Percentiles rank a stretch among this genome's conserved stretches.
These are phyloP conservation scores for Argyresthia goedartella DNA, from an alignment of 2,888 invertebrate genomes.

Conservation along the genomic window DNA sequence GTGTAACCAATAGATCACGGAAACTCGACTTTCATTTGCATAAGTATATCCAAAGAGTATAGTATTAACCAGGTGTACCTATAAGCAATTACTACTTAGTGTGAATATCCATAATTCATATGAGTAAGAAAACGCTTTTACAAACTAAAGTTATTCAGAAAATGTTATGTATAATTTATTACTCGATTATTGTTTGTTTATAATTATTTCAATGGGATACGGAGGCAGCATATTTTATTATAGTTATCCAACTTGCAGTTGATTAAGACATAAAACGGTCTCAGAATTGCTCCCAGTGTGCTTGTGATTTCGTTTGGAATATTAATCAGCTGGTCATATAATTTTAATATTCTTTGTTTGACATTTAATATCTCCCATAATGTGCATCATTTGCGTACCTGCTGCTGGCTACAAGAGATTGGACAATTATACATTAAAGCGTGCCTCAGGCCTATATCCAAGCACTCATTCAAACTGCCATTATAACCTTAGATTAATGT, in stretches of 20 bases:
- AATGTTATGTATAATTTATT: slow-evolving; percentile 37
- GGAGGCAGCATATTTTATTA: neutral
- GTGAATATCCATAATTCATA: slow-evolving; percentile 10
- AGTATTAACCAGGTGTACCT: too few relatives aligned
- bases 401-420: neutral
- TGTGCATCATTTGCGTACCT: neutral
- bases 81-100: too few relatives aligned
- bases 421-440: neutral
- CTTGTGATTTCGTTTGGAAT: neutral
- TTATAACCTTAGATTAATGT: too few relatives aligned
- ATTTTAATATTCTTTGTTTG: neutral
- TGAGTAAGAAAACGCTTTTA: neutral
- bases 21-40: too few relatives aligned
- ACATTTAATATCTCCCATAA: neutral
- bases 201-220: slow-evolving; percentile 17
- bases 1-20: too few relatives aligned
- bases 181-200: slow-evolving; percentile 40
- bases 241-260: slow-evolving; percentile 19
- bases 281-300: slow-evolving; percentile 9
- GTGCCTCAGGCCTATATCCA: too few relatives aligned
- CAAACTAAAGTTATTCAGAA: slow-evolving; percentile 25
- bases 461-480: too few relatives aligned
- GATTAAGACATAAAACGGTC: slow-evolving; percentile 41
- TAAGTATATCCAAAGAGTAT: too few relatives aligned
- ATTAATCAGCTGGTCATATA: neutral